phyloP scores from a whole-genome alignment of 2,888 invertebrate species.

The Beris morrisii region DNA sequence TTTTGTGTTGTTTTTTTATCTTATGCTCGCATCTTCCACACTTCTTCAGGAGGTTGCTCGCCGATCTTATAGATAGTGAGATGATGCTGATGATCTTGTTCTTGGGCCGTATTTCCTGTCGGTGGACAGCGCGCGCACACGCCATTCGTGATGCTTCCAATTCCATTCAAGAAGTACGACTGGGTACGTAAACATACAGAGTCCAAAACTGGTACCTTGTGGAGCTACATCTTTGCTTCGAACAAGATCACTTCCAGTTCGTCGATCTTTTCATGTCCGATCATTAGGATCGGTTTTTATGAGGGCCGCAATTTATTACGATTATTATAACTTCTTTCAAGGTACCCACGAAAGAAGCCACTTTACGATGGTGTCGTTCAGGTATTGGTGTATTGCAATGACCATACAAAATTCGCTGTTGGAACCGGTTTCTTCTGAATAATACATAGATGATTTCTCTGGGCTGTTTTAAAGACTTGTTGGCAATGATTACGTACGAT shows the following conservation, averaged over 20 bases:
- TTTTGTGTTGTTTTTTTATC: too few relatives aligned
- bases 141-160: conserved; percentile 20
- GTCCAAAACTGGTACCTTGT: neutral
- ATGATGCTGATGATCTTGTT: conserved; percentile 12
- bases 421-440: too few relatives aligned
- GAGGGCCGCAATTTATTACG: conserved; percentile 21
- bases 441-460: too few relatives aligned
- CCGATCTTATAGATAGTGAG: too few relatives aligned
- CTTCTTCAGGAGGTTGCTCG: too few relatives aligned
- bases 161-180: neutral
- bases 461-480: too few relatives aligned
- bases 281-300: conserved; percentile 26
- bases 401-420: too few relatives aligned
- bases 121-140: conserved; percentile 9
- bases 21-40: too few relatives aligned
- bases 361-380: too few relatives aligned
- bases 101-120: conserved; percentile 12
- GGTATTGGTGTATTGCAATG: too few relatives aligned
- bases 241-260: conserved; percentile 5
- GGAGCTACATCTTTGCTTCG: neutral
- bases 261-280: conserved; percentile 18
- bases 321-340: conserved; percentile 14
- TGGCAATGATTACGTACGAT: too few relatives aligned
- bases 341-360: too few relatives aligned
- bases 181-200: neutral